Evolutionary conservation across 2,797 vertebrate species (phyloP).

Genomic region (Lepilemur septentrionalis): DNA sequence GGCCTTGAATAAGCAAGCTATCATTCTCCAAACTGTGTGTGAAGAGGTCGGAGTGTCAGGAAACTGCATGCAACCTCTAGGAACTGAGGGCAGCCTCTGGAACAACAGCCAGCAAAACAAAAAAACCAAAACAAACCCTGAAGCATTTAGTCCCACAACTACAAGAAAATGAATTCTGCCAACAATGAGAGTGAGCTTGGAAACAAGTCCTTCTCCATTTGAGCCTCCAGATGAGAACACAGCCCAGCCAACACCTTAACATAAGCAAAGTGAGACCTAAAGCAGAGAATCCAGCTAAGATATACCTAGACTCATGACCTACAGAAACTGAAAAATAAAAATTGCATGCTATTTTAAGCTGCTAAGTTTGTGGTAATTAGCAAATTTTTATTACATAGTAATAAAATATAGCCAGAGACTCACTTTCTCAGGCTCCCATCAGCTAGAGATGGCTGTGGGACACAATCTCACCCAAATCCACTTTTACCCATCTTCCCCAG

Average conservation of each 20-base stretch:
- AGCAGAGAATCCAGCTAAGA: background rate
- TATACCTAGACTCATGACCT: background rate
- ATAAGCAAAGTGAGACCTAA: background rate
- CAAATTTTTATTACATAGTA: background rate
- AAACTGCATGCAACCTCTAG: background rate
- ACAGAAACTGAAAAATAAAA: constrained; percentile 18
- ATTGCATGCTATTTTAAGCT: background rate
- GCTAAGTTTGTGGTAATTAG: background rate
- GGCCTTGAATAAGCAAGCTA: background rate
- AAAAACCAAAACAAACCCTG: background rate
- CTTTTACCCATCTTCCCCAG: background rate
- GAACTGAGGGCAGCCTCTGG: background rate
- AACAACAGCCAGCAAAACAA: background rate
- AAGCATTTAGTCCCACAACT: background rate
- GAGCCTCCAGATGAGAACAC: constrained; percentile 6
- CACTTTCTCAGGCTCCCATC: background rate
- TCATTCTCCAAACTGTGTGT: background rate
- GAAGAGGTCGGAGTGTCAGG: background rate
- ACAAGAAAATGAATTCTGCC: background rate
- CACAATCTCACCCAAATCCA: background rate
- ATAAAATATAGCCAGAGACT: background rate
- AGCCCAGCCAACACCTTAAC: background rate
- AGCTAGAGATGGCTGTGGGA: background rate
- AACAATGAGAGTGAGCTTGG: background rate
- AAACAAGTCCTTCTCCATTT: background rate